Conservation (phyloP, 2,888 invertebrate genomes). For the Fragum whitleyi region DNA sequence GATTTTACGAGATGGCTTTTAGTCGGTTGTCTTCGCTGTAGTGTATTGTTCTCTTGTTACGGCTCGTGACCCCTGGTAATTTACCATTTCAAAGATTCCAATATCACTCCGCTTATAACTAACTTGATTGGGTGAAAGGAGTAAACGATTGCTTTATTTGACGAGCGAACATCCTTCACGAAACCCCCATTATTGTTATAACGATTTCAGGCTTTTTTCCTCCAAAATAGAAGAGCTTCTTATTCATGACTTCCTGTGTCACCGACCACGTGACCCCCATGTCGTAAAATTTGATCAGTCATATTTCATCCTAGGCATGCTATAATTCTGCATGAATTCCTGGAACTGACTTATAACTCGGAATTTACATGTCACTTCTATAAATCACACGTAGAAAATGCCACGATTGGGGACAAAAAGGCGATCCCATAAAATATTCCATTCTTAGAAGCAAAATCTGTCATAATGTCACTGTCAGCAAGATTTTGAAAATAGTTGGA, state of each 20-base stretch:
- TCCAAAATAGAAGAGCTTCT: conserved; percentile 60
- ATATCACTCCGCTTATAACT: conserved; percentile 62
- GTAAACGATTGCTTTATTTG: conserved; percentile 58
- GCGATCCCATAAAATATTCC: too few species aligned
- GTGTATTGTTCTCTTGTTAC: conserved; percentile 55
- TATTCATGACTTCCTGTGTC: conserved; percentile 66
- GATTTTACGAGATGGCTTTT: conserved; percentile 69
- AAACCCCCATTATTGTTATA: conserved; percentile 65
- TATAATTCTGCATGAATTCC: conserved; percentile 42
- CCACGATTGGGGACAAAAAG: conserved; percentile 4
- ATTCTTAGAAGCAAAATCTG: too few species aligned
- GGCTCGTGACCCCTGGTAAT: conserved; percentile 57
- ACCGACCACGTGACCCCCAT: conserved; percentile 56
- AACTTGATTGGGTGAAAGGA: conserved; percentile 62
- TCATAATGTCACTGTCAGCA: too few species aligned
- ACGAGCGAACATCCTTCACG: conserved; percentile 62
- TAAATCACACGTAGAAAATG: conserved; percentile 6
- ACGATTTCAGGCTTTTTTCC: conserved; percentile 55
- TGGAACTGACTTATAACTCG: conserved; percentile 23
- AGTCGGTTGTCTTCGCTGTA: conserved; percentile 59
- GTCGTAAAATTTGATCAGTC: conserved; percentile 52
- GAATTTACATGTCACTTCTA: conserved; percentile 12
- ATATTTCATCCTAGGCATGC: conserved; percentile 56
- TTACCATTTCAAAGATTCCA: conserved; percentile 65
- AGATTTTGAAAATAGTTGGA: too few species aligned